Evolutionary conservation across 2,888 invertebrate genomes (phyloP), one percentile per base, ranked within the genome.

Genomic region (Resseliella maxima): DNA sequence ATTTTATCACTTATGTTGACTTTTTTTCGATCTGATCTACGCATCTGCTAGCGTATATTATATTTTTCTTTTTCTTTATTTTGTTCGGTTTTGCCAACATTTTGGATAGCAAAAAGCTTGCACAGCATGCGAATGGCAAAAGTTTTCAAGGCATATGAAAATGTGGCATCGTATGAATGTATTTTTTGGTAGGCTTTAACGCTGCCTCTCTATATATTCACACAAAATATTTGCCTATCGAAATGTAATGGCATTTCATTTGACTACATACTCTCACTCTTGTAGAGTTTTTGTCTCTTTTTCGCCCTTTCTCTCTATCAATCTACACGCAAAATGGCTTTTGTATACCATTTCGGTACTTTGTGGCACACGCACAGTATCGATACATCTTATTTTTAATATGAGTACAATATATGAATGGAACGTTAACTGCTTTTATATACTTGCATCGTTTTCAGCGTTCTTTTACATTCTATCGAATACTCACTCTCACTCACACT

Each of bases 161-260:
- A 72, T 72, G 18, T 31, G 31, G 31, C 59, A 35, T 31, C 12
- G 72, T 15, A 72, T 15, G 31, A 6, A 59, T 59, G 24, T 59
- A 6, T 59, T 59, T 5, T 59, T 59, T n/a, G 1, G 5, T 24
- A 24, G n/a, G 12, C 59, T 72, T 27, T 72, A 72, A 31, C 15
- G 12, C 31, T 15, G 72, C 38, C 12, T 38, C 38, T 83, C 83
- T 21, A 36, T 83, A n/a, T 83, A 38, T 83, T 21, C 83, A 15
- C 36, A 83, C 38, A 83, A 36, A 83, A 83, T 83, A 83, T 83
- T 83, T 83, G 83, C 83, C 83, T 83, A 83, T 83, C 83, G 83
- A 38, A 72, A 72, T 72, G 72, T 72, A 35, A 72, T 27, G 72
- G 72, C 24, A 59, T 59, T 59, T 59, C 15, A 6, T 2, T 18